A percentile compares a stretch with the other conserved stretches of the same genome.
These are phyloP conservation scores for Oenanthe melanoleuca DNA, from an alignment of 2,113 vertebrate genomes.

Conservation along the genomic window DNA sequence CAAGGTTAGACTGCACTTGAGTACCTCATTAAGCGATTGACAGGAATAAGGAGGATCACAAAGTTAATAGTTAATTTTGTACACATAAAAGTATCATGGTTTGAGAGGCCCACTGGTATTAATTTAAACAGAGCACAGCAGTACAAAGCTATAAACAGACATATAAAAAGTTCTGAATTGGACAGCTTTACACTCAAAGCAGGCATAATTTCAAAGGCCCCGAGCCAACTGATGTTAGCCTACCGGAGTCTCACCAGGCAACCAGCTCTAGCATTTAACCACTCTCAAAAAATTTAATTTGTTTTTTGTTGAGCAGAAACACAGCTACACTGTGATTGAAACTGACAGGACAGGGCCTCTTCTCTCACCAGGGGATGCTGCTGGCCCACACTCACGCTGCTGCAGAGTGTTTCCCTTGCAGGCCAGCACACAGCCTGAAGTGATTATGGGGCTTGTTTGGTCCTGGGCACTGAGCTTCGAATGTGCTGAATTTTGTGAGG, in stretches of 20 bases:
- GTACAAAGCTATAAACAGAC: background rate
- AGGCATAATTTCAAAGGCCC: background rate
- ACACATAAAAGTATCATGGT: background rate
- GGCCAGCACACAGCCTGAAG: rapidly evolving
- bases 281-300: background rate
- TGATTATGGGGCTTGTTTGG: background rate
- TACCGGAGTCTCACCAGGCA: background rate
- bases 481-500: background rate
- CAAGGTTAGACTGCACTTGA: background rate
- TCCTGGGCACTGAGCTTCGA: rapidly evolving
- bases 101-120: background rate
- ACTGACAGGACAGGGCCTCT: background rate
- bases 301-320: background rate
- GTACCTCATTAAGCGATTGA: background rate
- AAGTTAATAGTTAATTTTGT: background rate
- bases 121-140: background rate
- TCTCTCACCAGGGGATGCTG: background rate
- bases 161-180: background rate
- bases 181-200: background rate
- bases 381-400: rapidly evolving
- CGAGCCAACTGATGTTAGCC: background rate
- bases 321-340: background rate
- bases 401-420: rapidly evolving
- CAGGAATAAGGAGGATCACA: background rate
- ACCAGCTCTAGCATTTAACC: background rate